Evolutionary conservation across 2,888 invertebrate species (phyloP).

Genomic region (Gasteruption jaculator): DNA sequence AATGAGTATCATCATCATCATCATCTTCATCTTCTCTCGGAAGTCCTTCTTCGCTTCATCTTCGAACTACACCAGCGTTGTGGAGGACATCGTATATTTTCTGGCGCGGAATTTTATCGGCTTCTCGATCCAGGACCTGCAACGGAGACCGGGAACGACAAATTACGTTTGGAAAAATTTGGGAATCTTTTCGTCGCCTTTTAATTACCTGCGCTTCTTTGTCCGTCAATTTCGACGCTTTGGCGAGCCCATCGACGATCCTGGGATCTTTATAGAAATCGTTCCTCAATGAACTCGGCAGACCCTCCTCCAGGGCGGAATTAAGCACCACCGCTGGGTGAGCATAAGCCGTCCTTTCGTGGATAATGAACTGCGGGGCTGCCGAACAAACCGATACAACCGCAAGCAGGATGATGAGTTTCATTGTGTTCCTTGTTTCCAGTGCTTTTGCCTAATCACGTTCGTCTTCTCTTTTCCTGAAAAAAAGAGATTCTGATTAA

Average conservation of each 20-base stretch:
- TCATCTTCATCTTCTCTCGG: too few relatives aligned
- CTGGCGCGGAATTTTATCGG: slow-evolving; percentile 74
- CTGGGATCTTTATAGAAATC: slow-evolving; percentile 74
- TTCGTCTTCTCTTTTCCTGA: too few relatives aligned
- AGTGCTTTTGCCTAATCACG: too few relatives aligned
- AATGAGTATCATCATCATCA: too few relatives aligned
- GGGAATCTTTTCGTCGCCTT: neutral
- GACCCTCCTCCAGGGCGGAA: slow-evolving; percentile 65
- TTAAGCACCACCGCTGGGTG: slow-evolving; percentile 73
- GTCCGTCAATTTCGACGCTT: slow-evolving; percentile 73
- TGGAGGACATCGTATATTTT: slow-evolving; percentile 72
- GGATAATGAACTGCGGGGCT: slow-evolving; percentile 35
- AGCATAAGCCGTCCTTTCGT: slow-evolving; percentile 42
- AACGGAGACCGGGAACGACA: too few relatives aligned
- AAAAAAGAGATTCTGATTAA: too few relatives aligned
- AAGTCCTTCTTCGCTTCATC: slow-evolving; percentile 11
- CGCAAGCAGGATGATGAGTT: slow-evolving; percentile 23
- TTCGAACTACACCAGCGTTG: slow-evolving; percentile 60
- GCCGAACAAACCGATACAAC: slow-evolving; percentile 28
- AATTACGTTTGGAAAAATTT: slow-evolving; percentile 19
- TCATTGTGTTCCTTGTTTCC: slow-evolving; percentile 19
- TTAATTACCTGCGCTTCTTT: slow-evolving; percentile 64
- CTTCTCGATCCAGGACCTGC: slow-evolving; percentile 69
- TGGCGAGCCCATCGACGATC: slow-evolving; percentile 69
- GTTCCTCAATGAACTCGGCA: slow-evolving; percentile 68